Percentiles rank a stretch among this genome's conserved stretches.
phyloP scores from a whole-genome alignment of 2,888 invertebrate species.

The Polymixis lichenea region DNA sequence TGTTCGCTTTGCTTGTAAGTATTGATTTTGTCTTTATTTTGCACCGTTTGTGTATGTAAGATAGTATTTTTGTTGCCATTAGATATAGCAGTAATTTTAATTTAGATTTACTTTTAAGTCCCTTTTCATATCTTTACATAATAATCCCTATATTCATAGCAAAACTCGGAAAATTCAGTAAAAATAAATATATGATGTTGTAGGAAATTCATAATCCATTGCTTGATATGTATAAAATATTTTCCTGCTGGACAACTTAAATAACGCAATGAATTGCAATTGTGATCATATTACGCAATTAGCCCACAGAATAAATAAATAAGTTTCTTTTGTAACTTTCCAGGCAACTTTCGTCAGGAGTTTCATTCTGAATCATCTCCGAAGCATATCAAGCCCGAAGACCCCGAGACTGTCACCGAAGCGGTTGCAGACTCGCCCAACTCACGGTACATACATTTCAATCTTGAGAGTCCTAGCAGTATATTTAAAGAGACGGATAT shows the following conservation, averaged over 20 bases:
- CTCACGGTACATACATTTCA: slow-evolving; percentile 86
- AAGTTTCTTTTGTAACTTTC: slow-evolving; percentile 13
- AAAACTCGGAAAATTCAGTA: no score
- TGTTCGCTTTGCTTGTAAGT: slow-evolving; percentile 80
- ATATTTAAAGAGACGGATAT: slow-evolving; percentile 88
- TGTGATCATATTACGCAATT: no score
- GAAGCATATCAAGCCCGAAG: slow-evolving; percentile 81
- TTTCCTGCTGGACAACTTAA: no score
- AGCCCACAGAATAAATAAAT: background rate
- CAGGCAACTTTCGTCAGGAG: slow-evolving; percentile 88
- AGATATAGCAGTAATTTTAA: slow-evolving; percentile 5
- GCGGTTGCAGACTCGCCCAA: slow-evolving; percentile 78
- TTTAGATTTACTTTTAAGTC: background rate
- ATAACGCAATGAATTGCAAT: no score
- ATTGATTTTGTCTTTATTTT: slow-evolving; percentile 69
- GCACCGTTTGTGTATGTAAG: slow-evolving; percentile 44
- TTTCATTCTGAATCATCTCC: slow-evolving; percentile 84
- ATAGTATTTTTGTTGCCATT: slow-evolving; percentile 11
- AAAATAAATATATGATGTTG: no score
- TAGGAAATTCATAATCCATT: no score
- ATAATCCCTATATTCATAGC: no score
- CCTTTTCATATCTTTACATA: background rate
- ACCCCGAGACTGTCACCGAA: slow-evolving; percentile 74
- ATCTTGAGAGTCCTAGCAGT: slow-evolving; percentile 78
- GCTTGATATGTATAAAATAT: no score